Evolutionary conservation across 2,888 invertebrate species (phyloP).

Genomic region (Parapristionchus giblindavisi): DNA sequence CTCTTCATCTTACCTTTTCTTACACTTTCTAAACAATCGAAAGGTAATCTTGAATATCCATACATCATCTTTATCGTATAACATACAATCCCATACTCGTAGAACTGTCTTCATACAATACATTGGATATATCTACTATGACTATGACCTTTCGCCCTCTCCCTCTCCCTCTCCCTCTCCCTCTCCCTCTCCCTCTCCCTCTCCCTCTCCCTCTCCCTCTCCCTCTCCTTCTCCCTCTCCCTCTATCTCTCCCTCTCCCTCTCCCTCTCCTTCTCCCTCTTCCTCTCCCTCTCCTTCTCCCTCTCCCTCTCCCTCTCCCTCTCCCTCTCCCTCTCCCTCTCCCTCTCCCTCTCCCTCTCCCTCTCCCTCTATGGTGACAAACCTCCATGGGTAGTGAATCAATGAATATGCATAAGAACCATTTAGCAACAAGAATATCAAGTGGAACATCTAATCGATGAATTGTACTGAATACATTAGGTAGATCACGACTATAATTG

Average conservation of each 20-base stretch:
- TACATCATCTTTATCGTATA: conserved; percentile 92
- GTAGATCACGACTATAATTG: conserved; percentile 18
- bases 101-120: conserved; percentile 80
- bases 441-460: conserved; percentile 49
- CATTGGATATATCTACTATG: neutral
- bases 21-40: conserved; percentile 77
- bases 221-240: neutral
- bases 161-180: neutral
- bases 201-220: no score
- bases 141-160: neutral
- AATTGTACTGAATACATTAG: conserved; percentile 37
- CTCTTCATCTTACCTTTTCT: conserved; percentile 61
- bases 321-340: no score
- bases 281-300: neutral
- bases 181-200: neutral
- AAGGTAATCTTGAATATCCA: conserved; percentile 88
- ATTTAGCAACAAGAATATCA: conserved; percentile 53
- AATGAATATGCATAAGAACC: conserved; percentile 57
- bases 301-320: neutral
- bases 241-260: neutral
- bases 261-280: neutral
- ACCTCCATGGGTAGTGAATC: conserved; percentile 59
- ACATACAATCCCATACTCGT: conserved; percentile 93
- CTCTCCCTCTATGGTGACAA: neutral
- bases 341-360: neutral